Conservation (phyloP, 2,888 invertebrate genomes). For the Aspidiotus destructor region DNA sequence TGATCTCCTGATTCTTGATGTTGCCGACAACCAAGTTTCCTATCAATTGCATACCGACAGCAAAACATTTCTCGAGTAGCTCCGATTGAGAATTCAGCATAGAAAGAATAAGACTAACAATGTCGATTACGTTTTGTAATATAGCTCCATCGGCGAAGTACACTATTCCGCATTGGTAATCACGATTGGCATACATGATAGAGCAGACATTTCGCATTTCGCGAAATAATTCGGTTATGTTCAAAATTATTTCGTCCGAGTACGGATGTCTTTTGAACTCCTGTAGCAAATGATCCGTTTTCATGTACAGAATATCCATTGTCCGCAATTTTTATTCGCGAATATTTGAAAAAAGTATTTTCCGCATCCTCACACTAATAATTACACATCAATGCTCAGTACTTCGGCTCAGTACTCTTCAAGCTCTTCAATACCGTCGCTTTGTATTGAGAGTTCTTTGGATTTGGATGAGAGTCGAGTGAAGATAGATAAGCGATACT, state of each 20-base stretch:
- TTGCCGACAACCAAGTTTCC: constrained; percentile 27
- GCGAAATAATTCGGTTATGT: constrained; percentile 24
- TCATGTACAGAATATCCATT: constrained; percentile 23
- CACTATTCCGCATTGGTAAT: constrained; percentile 25
- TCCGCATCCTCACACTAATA: too few relatives aligned
- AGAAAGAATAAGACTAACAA: constrained; percentile 18
- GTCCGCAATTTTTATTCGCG: too few relatives aligned
- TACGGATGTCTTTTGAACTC: constrained; percentile 23
- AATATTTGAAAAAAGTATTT: too few relatives aligned
- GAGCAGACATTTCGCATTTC: constrained; percentile 28
- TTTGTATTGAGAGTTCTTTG: too few relatives aligned
- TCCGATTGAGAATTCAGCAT: constrained; percentile 21
- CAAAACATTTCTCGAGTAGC: constrained; percentile 26
- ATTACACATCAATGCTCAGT: too few relatives aligned
- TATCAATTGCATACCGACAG: constrained; percentile 25
- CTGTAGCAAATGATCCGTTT: constrained; percentile 13
- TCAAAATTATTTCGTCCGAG: constrained; percentile 15
- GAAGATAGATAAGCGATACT: too few relatives aligned
- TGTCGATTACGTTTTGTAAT: constrained; percentile 28
- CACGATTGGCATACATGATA: constrained; percentile 23
- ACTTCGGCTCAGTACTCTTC: too few relatives aligned
- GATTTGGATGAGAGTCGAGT: too few relatives aligned
- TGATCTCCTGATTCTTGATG: constrained; percentile 28
- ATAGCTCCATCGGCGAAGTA: constrained; percentile 25
- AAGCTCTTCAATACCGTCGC: too few relatives aligned